Base-by-base conservation (phyloP, 2,888 invertebrate species). In the Baronia brevicornis region DNA sequence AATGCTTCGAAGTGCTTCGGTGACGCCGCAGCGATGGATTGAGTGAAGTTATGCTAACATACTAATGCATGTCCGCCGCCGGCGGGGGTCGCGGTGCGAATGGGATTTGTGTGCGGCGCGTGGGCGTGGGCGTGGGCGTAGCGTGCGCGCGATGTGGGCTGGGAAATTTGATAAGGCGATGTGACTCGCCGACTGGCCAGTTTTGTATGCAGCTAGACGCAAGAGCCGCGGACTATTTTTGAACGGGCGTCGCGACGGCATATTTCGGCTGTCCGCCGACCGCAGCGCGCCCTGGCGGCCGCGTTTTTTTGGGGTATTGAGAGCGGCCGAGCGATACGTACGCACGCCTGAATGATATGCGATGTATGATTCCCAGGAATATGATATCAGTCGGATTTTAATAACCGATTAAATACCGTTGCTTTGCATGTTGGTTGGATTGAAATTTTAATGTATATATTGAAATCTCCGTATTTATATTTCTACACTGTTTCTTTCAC, bases 141-240 rank as follows among this genome's bases (percentile, higher is more conserved):
- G 51, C 54, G 48, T 54, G 23, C 36, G 40, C 34, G 48, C 61
- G 54, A 61, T 60, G 75, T 75, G 72, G 78, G 80, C 58, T 63
- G 74, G 60, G 82, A 82, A 84, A 84, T 82, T 82, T 79, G 82
- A 84, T 84, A 84, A 84, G 78, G 67, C 75, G 65, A 54, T 60
- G 51, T 63, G 61, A 48, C 46, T 50, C 54, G 60, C 46, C 41
- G 52, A 52, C 59, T 65, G 50, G 65, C 82, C 79, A 71, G 75
- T 78, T 84, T 80, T 82, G 82, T 84, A 82, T 79, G 80, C 75
- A 74, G 58, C 67, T 37, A 58, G 58, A 45, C 53, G 51, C 57
- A 60, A 56, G 58, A 48, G 43, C 51, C 54, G 50, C 50, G 51
- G 55, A 70, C 79, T 84, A 84, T 84, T 84, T 84, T 75, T 70